Base-by-base conservation (phyloP, 2,113 vertebrate genomes). In the Mesembrinibis cayennensis region DNA sequence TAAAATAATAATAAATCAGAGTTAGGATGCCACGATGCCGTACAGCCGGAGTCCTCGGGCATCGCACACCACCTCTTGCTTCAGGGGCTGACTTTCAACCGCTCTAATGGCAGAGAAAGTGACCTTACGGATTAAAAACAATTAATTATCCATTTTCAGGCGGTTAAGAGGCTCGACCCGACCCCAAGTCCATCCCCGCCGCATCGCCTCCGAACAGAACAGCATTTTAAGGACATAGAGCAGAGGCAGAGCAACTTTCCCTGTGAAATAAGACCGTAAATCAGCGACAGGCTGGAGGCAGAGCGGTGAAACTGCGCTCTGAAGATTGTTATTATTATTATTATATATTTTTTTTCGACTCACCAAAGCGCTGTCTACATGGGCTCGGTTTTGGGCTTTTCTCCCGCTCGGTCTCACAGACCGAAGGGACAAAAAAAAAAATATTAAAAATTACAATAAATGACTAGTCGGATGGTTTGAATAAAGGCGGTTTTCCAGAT, bases 311-410 rank as follows among this genome's bases (percentile, higher is more conserved):
- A 78, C n/a, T 27, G 63, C 76, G 80, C 90, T 96, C 85, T 36
- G 74, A 77, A 32, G 5, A 42, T 42, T 13, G 13, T 42, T 42
- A 42, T 42, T 42, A 13, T 42, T 42, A 42, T 13, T 42, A 42
- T 47, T 47, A 27, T 27, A 38, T 38, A n/a, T 16, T 52, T 9
- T 27, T 52, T 27, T 16, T 27, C 83, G 53, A 92, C 97, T 97
- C 90, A 97, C 95, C 96, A 59, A 72, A 61, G 81, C 78, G 73
- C 70, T 49, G 85, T 52, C 30, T 84, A 76, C 87, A 58, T 42
- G 27, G 55, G 79, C 90, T 65, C 45, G 82, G 92, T 49, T 44
- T 42, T 44, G 23, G 36, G 6, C 42, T 23, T 23, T 23, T 10
- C 78, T 67, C 58, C 72, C 53, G 69, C 52, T 74, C 59, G 50